These are phyloP conservation scores for Astyanax mexicanus DNA, from an alignment of 2,797 vertebrate species.

Conservation along the genomic window DNA sequence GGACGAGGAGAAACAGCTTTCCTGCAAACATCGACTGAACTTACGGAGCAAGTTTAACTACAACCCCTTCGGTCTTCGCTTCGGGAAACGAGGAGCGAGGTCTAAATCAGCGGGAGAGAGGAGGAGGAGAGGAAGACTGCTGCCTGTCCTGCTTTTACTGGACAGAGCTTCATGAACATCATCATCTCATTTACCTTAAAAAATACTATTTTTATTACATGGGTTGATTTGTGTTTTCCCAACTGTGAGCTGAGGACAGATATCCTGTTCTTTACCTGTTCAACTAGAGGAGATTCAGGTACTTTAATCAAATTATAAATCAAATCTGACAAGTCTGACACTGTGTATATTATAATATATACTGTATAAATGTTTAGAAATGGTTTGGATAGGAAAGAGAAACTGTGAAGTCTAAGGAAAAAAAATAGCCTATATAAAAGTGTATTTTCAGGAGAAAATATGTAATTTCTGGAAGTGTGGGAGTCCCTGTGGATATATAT, in stretches of 20 bases:
- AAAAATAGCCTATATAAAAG: too few species aligned
- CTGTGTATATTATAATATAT: too few species aligned
- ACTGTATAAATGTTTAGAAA: too few species aligned
- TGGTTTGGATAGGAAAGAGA: too few species aligned
- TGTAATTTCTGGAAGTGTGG: too few species aligned
- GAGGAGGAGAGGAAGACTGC: slow-evolving; percentile 48
- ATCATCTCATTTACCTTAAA: slow-evolving; percentile 15
- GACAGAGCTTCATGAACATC: slow-evolving; percentile 61
- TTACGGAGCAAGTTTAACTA: slow-evolving; percentile 81
- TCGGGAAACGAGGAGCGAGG: slow-evolving; percentile 84
- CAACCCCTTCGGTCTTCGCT: slow-evolving; percentile 84
- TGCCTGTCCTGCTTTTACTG: slow-evolving; percentile 62
- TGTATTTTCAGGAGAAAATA: too few species aligned
- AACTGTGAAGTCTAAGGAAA: too few species aligned
- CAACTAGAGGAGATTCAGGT: not conserved
- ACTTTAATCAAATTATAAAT: too few species aligned
- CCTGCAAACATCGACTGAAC: slow-evolving; percentile 75
- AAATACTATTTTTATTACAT: not conserved
- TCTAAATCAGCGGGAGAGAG: slow-evolving; percentile 47
- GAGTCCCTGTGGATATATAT: too few species aligned
- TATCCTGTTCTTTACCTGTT: slow-evolving; percentile 7
- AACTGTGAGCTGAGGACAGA: slow-evolving; percentile 16
- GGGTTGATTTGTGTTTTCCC: slow-evolving; percentile 1
- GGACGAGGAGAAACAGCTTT: slow-evolving; percentile 69
- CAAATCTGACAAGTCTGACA: too few species aligned